Base-by-base conservation (phyloP, 2,113 vertebrate genomes). In the Motacilla tschutschensis region DNA sequence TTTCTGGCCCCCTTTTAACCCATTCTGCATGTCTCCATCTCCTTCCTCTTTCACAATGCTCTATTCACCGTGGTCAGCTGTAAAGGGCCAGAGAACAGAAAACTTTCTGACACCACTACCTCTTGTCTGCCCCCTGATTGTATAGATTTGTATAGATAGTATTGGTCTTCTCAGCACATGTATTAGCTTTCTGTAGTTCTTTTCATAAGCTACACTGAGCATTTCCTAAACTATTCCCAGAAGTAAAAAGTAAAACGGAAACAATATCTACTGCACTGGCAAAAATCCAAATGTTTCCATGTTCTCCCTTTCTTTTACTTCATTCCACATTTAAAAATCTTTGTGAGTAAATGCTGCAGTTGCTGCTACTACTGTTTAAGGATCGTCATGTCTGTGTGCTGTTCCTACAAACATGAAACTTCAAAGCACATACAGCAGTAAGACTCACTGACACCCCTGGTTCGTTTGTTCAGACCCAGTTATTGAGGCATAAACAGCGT, bases 401-500 rank as follows among this genome's bases (percentile, higher is more conserved):
- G 19, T n/a, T 76, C 43, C 66, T 44, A 54, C 9, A 77, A 71
- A 62, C 10, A 51, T 8, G 8, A 44, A 62, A 80, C 62, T 85
- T 75, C 38, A 47, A 71, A 87, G 54, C n/a, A 83, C 44, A 85
- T 40, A 65, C 71, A 54, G 48, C 28, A 77, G 13, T 44, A 81
- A 65, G 51, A 40, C 22, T 38, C 38, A 35, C 28, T 38, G 55
- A 73, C 9, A 9, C 36, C 64, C 64, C 59, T 84, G 44, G 55
- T 79, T 80, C 16, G 0, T 88, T 55, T 79, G 28, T 58, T 84
- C 83, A 84, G 81, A 88, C 44, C 51, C 40, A 79, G 36, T 79
- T 93, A 90, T 57, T 74, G 63, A 78, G 54, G 60, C 78, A 88
- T 84, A 86, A 84, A 91, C 8, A 86, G 51, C 24, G 31, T 74